Percentiles rank a stretch among this genome's conserved stretches.
Conservation (phyloP, 2,113 vertebrate genomes). For the Trichomycterus rosablanca region DNA sequence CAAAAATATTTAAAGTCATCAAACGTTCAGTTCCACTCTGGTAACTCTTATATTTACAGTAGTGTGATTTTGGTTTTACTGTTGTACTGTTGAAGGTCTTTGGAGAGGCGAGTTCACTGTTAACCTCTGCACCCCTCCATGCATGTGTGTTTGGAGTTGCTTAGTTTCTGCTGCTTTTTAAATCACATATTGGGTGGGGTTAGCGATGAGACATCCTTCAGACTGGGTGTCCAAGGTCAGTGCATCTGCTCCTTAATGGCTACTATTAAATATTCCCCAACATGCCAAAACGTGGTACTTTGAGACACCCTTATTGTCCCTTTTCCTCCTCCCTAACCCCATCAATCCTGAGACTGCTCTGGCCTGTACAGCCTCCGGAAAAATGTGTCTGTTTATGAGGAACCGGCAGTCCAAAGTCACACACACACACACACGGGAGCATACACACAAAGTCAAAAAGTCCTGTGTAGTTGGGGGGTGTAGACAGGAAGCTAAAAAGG, state of each 20-base stretch:
- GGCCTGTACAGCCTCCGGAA: slow-evolving; percentile 24
- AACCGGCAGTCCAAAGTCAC: slow-evolving; percentile 24
- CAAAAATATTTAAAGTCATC: too few species aligned
- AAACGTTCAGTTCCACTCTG: too few species aligned
- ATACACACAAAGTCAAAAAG: background rate
- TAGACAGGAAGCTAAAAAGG: background rate
- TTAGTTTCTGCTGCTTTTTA: slow-evolving; percentile 20
- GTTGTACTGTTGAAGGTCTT: too few species aligned
- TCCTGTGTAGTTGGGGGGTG: background rate
- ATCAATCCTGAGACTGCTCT: slow-evolving; percentile 36
- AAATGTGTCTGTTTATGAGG: slow-evolving; percentile 36
- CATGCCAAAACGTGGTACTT: slow-evolving; percentile 39
- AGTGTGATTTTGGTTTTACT: too few species aligned
- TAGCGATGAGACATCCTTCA: slow-evolving; percentile 52
- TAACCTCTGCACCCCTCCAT: background rate
- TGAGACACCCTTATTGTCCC: slow-evolving; percentile 2
- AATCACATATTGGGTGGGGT: slow-evolving; percentile 22
- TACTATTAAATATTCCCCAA: slow-evolving; percentile 46
- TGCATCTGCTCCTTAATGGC: slow-evolving; percentile 54
- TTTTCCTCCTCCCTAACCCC: slow-evolving; percentile 25
- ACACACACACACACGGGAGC: background rate
- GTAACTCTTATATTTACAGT: too few species aligned
- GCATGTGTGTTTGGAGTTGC: too few species aligned
- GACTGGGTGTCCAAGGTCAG: slow-evolving; percentile 38
- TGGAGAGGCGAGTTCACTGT: too few species aligned